A percentile compares a stretch with the other conserved stretches of the same genome.
Evolutionary conservation across 2,113 vertebrate genomes (phyloP).

Genomic region (Scolopax mira): DNA sequence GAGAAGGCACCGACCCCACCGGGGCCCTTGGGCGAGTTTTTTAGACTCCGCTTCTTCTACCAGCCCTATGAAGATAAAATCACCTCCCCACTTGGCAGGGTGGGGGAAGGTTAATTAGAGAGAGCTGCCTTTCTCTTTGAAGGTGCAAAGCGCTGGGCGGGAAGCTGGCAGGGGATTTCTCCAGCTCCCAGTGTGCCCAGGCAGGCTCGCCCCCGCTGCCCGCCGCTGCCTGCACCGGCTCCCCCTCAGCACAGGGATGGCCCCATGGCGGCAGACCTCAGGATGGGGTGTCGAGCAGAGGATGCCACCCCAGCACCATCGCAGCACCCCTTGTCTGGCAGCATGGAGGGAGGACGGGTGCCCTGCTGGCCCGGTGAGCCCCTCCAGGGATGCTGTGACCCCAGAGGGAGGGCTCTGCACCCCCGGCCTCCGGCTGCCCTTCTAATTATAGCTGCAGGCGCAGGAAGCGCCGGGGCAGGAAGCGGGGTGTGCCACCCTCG

Average conservation of each 20-base stretch:
- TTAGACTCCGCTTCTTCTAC: background rate
- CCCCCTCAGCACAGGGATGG: background rate
- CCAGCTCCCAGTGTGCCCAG: background rate
- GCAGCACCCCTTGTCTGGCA: background rate
- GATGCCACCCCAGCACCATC: background rate
- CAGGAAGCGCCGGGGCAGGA: conserved; percentile 38
- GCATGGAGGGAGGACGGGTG: rapidly evolving
- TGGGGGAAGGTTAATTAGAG: background rate
- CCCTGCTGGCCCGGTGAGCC: rapidly evolving
- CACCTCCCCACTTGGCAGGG: background rate
- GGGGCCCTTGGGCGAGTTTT: background rate
- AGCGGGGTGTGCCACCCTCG: conserved; percentile 17
- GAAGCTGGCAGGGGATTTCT: background rate
- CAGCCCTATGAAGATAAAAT: conserved; percentile 9
- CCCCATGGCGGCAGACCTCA: background rate
- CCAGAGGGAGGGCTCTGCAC: background rate
- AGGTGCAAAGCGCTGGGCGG: rapidly evolving
- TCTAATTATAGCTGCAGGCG: background rate
- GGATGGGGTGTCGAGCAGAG: rapidly evolving
- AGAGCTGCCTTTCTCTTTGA: background rate
- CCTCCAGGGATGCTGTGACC: background rate
- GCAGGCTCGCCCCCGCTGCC: background rate
- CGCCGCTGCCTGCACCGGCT: background rate
- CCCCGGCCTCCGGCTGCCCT: background rate
- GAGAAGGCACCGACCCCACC: background rate